Base-by-base conservation (phyloP, 2,797 vertebrate genomes). In the Schizopygopsis pylzovi region DNA sequence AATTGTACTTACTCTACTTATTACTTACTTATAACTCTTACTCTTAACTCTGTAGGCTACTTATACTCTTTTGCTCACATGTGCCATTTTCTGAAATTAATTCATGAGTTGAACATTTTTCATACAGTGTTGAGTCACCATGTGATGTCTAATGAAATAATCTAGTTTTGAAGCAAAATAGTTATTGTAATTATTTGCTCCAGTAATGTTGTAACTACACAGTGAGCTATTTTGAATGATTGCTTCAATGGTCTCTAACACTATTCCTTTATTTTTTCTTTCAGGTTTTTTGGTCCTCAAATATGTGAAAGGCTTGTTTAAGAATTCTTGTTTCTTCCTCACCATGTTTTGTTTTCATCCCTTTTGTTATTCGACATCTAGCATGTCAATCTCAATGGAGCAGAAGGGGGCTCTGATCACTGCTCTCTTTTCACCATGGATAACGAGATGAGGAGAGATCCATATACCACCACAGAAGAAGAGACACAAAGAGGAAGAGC, bases 371-470 rank as follows among this genome's bases (percentile, higher is more conserved):
- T 70, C 18, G 52, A 71, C 63, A 37, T 84, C 59, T 49, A 39
- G 28, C 45, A 67, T 52, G 45, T n/a, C 71, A 63, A 49, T 77
- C 67, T 79, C 47, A 59, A 12, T 37, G 67, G 65, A 43, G 83
- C 65, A 79, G 75, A 43, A n/a, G 25, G 47, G 25, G 39, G 7
- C 49, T 78, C 47, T 67, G 67, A 82, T 85, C 65, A 79, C 63
- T 45, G 43, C 59, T 54, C 49, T 79, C 76, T 37, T 85, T 70
- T 79, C 83, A 79, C 49, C 63, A 71, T 33, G 41, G 41, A 79
- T 59, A 85, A 79, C 52, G 49, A 85, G 83, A 61, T 85, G 83
- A 85, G 73, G 10, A 43, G 76, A 47, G 25, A 15, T 79, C 83
- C n/a, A 56, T 71, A 37, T 63, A 39, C 84, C 65, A 80, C 75